Evolutionary conservation across 1,140 invertebrate species (phyloP).

Genomic region (Papilio polyxenes): DNA sequence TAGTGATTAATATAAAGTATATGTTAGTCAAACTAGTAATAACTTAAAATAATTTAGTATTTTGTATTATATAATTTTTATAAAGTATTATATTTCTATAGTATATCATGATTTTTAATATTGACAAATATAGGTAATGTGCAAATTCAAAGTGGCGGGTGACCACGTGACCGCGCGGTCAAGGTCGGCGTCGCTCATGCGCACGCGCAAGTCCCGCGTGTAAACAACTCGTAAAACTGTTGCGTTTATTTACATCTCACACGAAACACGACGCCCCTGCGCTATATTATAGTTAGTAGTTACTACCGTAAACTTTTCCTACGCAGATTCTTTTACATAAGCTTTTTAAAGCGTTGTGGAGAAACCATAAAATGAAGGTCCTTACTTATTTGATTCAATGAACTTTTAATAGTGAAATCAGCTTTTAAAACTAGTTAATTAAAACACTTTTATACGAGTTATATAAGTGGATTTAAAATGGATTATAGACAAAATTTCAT

Average conservation of each 20-base stretch:
- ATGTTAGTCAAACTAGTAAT: slow-evolving; percentile 3
- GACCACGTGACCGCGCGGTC: neutral
- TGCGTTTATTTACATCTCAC: slow-evolving; percentile 11
- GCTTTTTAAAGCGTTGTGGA: neutral
- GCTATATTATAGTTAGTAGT: neutral
- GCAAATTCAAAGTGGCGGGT: neutral
- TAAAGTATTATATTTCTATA: too few relatives aligned
- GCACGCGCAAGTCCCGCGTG: neutral
- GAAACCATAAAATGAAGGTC: neutral
- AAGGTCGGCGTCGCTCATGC: slow-evolving; percentile 9
- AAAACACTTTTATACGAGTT: too few relatives aligned
- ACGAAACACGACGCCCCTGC: neutral
- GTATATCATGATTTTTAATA: neutral
- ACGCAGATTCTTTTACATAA: neutral
- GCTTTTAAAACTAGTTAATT: too few relatives aligned
- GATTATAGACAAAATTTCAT: neutral
- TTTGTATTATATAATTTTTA: too few relatives aligned
- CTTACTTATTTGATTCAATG: too few relatives aligned
- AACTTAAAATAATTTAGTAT: too few relatives aligned
- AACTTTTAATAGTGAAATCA: too few relatives aligned
- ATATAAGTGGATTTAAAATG: too few relatives aligned
- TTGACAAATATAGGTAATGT: neutral
- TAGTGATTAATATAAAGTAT: slow-evolving; percentile 39
- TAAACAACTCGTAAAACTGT: slow-evolving; percentile 18
- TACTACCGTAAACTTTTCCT: neutral